phyloP scores from a whole-genome alignment of 2,888 invertebrate species.

The Mylabris sibirica region DNA sequence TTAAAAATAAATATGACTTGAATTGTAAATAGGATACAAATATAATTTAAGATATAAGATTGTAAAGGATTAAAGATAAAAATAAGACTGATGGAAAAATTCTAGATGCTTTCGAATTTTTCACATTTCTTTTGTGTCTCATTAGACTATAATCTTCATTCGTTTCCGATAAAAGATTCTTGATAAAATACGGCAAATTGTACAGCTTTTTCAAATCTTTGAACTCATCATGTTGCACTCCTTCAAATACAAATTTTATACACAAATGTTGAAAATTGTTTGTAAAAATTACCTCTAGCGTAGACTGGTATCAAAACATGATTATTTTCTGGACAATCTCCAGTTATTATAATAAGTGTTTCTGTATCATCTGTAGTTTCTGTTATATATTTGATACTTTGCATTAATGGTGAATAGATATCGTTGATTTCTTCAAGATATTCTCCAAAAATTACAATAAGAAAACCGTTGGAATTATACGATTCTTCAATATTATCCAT shows the following conservation, averaged over 20 bases:
- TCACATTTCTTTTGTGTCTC: slow-evolving; percentile 2
- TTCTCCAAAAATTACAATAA: slow-evolving; percentile 51
- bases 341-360: slow-evolving; percentile 50
- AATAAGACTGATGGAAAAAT: slow-evolving; percentile 5
- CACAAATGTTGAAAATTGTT: neutral
- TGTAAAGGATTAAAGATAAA: neutral
- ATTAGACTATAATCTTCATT: neutral
- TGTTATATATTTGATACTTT: slow-evolving; percentile 50
- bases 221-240: slow-evolving; percentile 41
- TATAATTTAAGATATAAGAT: slow-evolving; percentile 8
- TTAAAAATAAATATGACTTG: slow-evolving; percentile 18
- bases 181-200: slow-evolving; percentile 48
- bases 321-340: slow-evolving; percentile 42
- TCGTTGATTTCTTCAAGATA: slow-evolving; percentile 45
- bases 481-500: slow-evolving; percentile 41
- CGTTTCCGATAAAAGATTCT: slow-evolving; percentile 35
- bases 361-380: slow-evolving; percentile 48
- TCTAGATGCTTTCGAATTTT: neutral
- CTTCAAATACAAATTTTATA: slow-evolving; percentile 36
- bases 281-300: slow-evolving; percentile 38
- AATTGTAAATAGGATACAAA: slow-evolving; percentile 8
- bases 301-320: slow-evolving; percentile 39
- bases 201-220: slow-evolving; percentile 39
- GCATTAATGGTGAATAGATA: slow-evolving; percentile 47
- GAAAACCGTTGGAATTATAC: slow-evolving; percentile 39